Percentiles rank a stretch among this genome's conserved stretches.
Conservation (phyloP, 2,888 invertebrate genomes). For the Drosophila yooni region DNA sequence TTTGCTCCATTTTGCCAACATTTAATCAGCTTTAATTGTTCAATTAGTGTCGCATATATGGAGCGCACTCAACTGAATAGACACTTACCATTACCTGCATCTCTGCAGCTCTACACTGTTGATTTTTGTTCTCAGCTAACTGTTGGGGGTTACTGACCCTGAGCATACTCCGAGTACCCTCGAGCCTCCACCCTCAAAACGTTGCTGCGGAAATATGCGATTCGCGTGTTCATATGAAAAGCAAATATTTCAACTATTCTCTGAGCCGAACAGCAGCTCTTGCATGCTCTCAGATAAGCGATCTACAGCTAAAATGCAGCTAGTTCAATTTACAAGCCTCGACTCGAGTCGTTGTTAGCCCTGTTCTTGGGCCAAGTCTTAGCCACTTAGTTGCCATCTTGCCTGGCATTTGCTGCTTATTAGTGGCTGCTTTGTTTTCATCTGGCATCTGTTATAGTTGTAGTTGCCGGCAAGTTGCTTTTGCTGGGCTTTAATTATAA, state of each 20-base stretch:
- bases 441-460: conserved; percentile 46
- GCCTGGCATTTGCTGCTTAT: conserved; percentile 58
- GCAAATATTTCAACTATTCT: conserved; percentile 62
- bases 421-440: conserved; percentile 52
- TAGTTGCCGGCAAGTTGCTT: conserved; percentile 14
- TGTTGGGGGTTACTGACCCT: conserved; percentile 56
- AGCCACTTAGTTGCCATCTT: conserved; percentile 35
- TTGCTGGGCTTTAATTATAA: conserved; percentile 63
- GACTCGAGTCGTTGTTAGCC: conserved; percentile 18
- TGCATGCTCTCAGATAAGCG: conserved; percentile 44
- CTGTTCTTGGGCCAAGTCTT: conserved; percentile 34
- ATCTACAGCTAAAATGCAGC: conserved; percentile 70
- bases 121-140: conserved; percentile 4
- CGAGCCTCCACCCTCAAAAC: conserved; percentile 16
- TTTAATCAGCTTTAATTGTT: conserved; percentile 69
- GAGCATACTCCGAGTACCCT: background rate
- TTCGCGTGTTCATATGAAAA: conserved; percentile 55
- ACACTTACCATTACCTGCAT: conserved; percentile 5
- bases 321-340: conserved; percentile 61
- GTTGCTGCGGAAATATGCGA: conserved; percentile 41
- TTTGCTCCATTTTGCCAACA: conserved; percentile 58
- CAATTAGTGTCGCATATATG: conserved; percentile 62
- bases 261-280: conserved; percentile 9
- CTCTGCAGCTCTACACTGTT: conserved; percentile 7
- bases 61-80: conserved; percentile 26